These are phyloP conservation scores for Enchytraeus crypticus DNA, from an alignment of 2,888 invertebrate genomes.

Conservation along the genomic window DNA sequence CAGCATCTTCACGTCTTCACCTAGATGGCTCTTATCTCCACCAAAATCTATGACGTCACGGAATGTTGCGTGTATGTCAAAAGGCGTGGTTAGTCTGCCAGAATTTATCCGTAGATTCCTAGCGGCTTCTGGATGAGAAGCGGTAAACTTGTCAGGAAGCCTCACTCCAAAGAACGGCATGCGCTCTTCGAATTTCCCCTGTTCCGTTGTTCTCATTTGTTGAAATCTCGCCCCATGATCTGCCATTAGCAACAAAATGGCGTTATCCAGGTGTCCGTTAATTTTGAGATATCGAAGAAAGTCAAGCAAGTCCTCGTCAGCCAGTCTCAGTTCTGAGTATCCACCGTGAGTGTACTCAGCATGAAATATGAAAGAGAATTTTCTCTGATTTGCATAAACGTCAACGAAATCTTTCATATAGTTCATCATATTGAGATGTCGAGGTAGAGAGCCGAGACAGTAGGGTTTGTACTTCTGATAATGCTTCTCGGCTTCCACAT, in stretches of 20 bases:
- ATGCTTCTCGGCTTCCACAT: conserved; percentile 17
- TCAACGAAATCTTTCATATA: conserved; percentile 54
- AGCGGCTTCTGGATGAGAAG: conserved; percentile 56
- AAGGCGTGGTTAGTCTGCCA: conserved; percentile 69
- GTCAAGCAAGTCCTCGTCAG: conserved; percentile 62
- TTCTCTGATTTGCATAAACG: conserved; percentile 57
- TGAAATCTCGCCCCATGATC: conserved; percentile 80
- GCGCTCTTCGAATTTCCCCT: conserved; percentile 84
- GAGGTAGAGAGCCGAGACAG: conserved; percentile 65
- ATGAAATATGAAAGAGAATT: conserved; percentile 79
- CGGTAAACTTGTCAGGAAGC: conserved; percentile 64
- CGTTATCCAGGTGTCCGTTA: conserved; percentile 63
- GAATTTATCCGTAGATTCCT: conserved; percentile 58
- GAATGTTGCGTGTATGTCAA: conserved; percentile 77
- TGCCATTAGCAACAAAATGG: conserved; percentile 77
- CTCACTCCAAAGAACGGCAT: conserved; percentile 74
- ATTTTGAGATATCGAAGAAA: conserved; percentile 55
- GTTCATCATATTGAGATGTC: conserved; percentile 54
- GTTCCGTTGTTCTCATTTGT: conserved; percentile 70
- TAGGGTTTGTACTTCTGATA: conserved; percentile 15
- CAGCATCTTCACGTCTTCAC: too few species aligned
- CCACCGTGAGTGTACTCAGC: conserved; percentile 80
- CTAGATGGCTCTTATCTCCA: too few species aligned
- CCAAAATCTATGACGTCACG: conserved; percentile 59
- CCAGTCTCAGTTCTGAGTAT: conserved; percentile 67